phyloP scores from a whole-genome alignment of 2,888 invertebrate genomes.

The Bimastos eiseni region DNA sequence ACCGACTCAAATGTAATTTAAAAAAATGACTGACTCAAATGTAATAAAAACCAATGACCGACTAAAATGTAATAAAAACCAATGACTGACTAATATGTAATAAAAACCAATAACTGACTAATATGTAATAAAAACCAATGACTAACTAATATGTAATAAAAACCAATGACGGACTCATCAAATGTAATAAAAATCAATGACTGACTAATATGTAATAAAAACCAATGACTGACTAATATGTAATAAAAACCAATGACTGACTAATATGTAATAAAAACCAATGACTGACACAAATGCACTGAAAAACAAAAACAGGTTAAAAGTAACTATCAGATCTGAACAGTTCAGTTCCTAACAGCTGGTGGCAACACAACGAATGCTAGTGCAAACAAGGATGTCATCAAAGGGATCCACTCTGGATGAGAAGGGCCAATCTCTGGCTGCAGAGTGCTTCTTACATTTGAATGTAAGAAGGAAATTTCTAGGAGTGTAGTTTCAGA shows the following conservation, averaged over 20 bases:
- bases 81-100: not conserved
- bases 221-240: not conserved
- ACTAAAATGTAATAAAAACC: not conserved
- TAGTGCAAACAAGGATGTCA: not conserved
- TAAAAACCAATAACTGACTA: not conserved
- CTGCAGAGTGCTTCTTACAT: conserved; percentile 8
- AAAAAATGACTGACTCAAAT: not conserved
- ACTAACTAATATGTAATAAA: not conserved
- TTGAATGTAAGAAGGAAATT: not conserved
- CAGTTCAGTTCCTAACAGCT: not conserved
- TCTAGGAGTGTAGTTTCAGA: not conserved
- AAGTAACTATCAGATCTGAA: not conserved
- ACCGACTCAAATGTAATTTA: not conserved
- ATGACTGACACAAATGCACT: too few species aligned
- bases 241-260: too few species aligned
- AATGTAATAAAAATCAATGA: not conserved
- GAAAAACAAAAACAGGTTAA: not conserved
- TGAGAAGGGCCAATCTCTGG: too few species aligned
- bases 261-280: too few species aligned
- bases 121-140: not conserved
- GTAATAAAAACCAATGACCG: too few species aligned
- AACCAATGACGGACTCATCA: not conserved
- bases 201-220: not conserved
- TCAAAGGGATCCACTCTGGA: not conserved
- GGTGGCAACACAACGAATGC: not conserved